Conservation (phyloP, 2,113 vertebrate species). For the Hepsetus odoe region DNA sequence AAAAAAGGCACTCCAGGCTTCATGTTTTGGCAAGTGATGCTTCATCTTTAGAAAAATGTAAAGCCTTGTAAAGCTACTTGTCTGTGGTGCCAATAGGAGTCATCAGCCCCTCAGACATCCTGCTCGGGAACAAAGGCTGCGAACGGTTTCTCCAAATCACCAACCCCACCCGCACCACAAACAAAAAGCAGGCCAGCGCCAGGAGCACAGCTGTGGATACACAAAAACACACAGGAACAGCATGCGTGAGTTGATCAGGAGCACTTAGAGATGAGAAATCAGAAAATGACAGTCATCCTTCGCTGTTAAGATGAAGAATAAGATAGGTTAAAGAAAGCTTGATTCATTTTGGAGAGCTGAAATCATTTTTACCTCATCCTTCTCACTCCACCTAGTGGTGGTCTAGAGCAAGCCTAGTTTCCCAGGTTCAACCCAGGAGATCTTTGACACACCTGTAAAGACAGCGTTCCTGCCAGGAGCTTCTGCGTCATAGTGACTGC, state of each 20-base stretch:
- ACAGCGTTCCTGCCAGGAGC: slow-evolving; percentile 65
- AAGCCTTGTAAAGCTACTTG: not conserved
- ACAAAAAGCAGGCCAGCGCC: slow-evolving; percentile 47
- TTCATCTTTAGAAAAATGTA: not conserved
- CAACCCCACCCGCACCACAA: slow-evolving; percentile 31
- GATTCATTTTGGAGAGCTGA: too few species aligned
- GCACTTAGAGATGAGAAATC: too few species aligned
- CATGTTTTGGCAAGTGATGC: not conserved
- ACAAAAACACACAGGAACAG: not conserved
- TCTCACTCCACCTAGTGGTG: not conserved
- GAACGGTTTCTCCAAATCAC: slow-evolving; percentile 47
- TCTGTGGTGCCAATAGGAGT: not conserved
- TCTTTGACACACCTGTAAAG: slow-evolving; percentile 74
- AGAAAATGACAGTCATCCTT: too few species aligned
- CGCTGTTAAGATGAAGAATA: too few species aligned
- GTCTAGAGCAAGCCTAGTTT: not conserved
- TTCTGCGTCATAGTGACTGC: slow-evolving; percentile 58
- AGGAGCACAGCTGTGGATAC: slow-evolving; percentile 51
- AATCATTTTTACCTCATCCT: not conserved
- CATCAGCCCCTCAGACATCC: slow-evolving; percentile 9
- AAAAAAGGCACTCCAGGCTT: too few species aligned
- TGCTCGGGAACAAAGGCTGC: slow-evolving; percentile 30
- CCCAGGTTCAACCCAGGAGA: too few species aligned
- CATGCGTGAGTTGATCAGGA: not conserved
- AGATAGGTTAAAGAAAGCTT: too few species aligned